Evolutionary conservation across 1,140 invertebrate species (phyloP).

Genomic region (Triops longicaudatus): DNA sequence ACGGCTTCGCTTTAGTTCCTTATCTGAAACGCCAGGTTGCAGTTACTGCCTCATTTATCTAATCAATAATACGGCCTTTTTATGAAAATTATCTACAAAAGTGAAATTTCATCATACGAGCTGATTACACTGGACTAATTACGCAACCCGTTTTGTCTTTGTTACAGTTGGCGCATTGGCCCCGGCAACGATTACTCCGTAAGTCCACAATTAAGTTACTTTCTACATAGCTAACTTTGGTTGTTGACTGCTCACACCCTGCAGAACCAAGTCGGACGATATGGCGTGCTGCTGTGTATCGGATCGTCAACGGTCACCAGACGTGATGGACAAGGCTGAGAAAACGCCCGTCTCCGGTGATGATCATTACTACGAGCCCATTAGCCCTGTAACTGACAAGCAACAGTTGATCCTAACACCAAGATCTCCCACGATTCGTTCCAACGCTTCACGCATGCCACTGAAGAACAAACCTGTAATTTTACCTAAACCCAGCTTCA

Average conservation of each 20-base stretch:
- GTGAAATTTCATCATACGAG: too few species aligned
- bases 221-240: too few species aligned
- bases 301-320: neutral
- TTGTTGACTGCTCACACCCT: too few species aligned
- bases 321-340: neutral
- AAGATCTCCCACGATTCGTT: neutral
- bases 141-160: too few species aligned
- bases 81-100: too few species aligned
- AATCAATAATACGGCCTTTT: neutral
- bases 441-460: neutral
- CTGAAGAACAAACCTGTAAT: neutral
- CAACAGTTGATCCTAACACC: neutral
- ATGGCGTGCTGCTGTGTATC: conserved; percentile 1
- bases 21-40: neutral
- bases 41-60: neutral
- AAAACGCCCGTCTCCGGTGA: neutral
- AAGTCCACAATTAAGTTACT: too few species aligned
- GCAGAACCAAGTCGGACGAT: neutral
- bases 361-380: neutral
- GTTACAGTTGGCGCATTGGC: too few species aligned
- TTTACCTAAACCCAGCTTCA: neutral
- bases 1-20: neutral
- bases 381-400: neutral
- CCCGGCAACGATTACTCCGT: too few species aligned
- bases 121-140: too few species aligned